Evolutionary conservation across 1,140 invertebrate species (phyloP), one percentile per base, ranked within the genome.

Genomic region (Drosophila repleta): DNA sequence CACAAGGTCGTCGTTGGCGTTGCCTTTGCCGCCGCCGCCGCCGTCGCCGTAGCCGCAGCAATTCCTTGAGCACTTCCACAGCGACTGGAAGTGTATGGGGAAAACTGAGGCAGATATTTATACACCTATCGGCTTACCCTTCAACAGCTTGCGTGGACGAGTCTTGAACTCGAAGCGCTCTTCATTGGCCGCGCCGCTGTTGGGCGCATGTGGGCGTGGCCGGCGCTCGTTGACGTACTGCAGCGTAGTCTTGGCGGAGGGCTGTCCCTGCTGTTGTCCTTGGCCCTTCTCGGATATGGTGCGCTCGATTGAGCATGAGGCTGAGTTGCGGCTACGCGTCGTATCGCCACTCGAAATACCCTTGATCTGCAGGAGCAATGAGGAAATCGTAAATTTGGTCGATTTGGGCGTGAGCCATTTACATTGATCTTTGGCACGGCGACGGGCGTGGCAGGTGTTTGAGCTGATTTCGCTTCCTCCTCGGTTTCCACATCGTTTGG

Each of bases 181-280:
- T 37, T 91, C 90, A 15, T 71, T 74, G 10, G 65, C 82, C 11
- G 45, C 13, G 4, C 32, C 53, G 29, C 32, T 64, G 17, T 62
- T 57, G 2, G 67, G 66, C 37, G 79, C 69, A 52, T 87, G 78
- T 21, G 81, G 81, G 68, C 94, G 93, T 84, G 87, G 76, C 39
- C 94, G 93, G 74, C 94, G 93, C 66, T 94, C 94, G 79, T 94
- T 94, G 4, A 94, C 82, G 76, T 94, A 94, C 17, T 72, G 69
- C 18, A 72, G 39, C 10, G 92, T 91, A 29, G 93, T 79, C 58
- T 93, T 92, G 10, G 93, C 83, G 15, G 93, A 92, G 17, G 78
- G 65, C 20, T 51, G 57, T 26, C 55, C 37, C 65, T 45, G 46
- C 29, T 58, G 57, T 41, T 67, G 77, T 7, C 79, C 61, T 35